Base-by-base conservation (phyloP, 1,140 invertebrate species). In the honey bee (Apis mellifera) region DNA sequence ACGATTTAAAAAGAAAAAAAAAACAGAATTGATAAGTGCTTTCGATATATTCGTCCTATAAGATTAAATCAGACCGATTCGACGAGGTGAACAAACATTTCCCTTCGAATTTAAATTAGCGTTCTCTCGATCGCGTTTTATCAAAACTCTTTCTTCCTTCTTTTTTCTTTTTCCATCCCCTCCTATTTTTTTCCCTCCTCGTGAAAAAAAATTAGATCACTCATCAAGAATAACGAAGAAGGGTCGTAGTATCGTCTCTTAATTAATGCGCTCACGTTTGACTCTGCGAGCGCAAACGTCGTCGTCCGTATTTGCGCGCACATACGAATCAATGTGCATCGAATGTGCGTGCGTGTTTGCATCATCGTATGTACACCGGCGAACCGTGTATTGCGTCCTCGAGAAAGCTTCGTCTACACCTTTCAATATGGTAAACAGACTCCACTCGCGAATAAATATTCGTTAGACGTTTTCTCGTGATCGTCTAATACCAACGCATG, bases 401-500 rank as follows among this genome's bases (percentile, higher is more conserved):
- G 32, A 19, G 55, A 48, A 75, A 42, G 19, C 65, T 21, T n/a
- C 74, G 23, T 21, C 55, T 64, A 1, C 32, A 26, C 7, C 62
- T 32, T 65, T 17, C 79, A 17, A 80, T 70, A 62, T 23, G 23
- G 60, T 54, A 64, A 66, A 79, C 74, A 75, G 26, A 19, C 62
- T 55, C 57, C 69, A 32, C 54, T 50, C 19, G 59, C 60, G 52
- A 81, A 81, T 85, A 79, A 84, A 85, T 85, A 85, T 74, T 79
- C 57, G 68, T 60, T 62, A 50, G 48, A 52, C 65, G 26, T 60
- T n/a, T 75, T 75, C 82, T 48, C 55, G 32, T 69, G 69, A 48
- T 73, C 82, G 77, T 68, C 59, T 32, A 23, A 48, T 50, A 68
- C 62, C 23, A 21, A 26, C 60, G 13, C 7, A 23, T 26, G 2